phyloP scores from a whole-genome alignment of 2,113 vertebrate species.

The Heliornis fulica region DNA sequence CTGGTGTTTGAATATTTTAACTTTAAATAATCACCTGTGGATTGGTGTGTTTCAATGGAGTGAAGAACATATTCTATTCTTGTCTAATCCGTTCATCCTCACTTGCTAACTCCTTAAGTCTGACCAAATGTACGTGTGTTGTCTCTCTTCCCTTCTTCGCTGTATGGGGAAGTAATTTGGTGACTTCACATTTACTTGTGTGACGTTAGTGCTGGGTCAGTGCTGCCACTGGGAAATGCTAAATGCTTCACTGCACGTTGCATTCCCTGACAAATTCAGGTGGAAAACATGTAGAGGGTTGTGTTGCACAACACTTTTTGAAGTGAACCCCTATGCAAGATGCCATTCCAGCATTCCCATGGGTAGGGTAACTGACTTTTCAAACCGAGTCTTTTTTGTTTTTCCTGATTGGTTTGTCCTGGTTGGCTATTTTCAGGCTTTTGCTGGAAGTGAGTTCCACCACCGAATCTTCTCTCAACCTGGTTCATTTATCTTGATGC shows the following conservation, averaged over 20 bases:
- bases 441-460: neutral
- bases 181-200: neutral
- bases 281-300: neutral
- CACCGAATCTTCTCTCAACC: neutral
- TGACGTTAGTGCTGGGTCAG: neutral
- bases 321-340: accelerated
- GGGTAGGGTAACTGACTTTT: neutral
- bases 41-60: neutral
- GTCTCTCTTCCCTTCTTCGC: neutral
- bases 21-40: neutral
- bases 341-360: neutral
- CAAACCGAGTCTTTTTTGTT: neutral
- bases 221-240: neutral
- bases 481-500: neutral
- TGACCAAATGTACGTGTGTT: neutral
- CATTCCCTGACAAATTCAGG: neutral
- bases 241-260: neutral
- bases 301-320: accelerated
- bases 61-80: neutral
- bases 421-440: neutral
- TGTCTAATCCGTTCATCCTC: neutral
- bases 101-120: neutral
- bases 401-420: neutral
- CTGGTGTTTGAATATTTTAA: conserved; percentile 28
- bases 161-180: neutral